Evolutionary conservation across 2,113 vertebrate species (phyloP).

Genomic region (Melanerpes aurifrons): DNA sequence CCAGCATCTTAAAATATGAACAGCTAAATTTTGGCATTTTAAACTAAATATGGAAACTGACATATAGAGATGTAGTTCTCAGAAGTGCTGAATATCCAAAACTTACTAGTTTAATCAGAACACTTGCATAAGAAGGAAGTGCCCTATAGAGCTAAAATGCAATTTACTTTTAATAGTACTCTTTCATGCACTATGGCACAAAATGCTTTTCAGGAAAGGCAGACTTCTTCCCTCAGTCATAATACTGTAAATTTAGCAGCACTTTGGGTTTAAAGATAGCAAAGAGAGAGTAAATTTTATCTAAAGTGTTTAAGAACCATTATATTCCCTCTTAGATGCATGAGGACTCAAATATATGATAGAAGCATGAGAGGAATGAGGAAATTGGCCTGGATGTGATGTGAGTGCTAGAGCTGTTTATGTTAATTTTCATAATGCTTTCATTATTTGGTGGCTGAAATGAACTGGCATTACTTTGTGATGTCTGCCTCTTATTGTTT

Average conservation of each 20-base stretch:
- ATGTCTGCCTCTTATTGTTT: not conserved
- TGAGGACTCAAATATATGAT: not conserved
- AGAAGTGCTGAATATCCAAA: slow-evolving; percentile 17
- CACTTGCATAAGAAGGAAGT: not conserved
- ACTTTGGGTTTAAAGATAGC: not conserved
- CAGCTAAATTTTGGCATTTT: not conserved
- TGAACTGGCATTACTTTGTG: not conserved
- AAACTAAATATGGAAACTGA: not conserved
- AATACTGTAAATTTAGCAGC: not conserved
- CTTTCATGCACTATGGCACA: not conserved
- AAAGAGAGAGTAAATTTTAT: not conserved
- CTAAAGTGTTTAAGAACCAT: not conserved
- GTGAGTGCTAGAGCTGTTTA: rapidly evolving
- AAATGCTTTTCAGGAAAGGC: slow-evolving; percentile 23
- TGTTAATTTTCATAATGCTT: not conserved
- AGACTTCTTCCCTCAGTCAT: not conserved
- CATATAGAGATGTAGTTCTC: not conserved
- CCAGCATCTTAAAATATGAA: not conserved
- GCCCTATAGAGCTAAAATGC: not conserved
- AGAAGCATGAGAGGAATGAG: not conserved
- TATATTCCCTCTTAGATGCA: not conserved
- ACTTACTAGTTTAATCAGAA: not conserved
- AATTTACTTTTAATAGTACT: slow-evolving; percentile 13
- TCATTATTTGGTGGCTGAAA: not conserved
- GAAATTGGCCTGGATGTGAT: not conserved